Conservation (phyloP, 2,888 invertebrate genomes). For the Hoplodrina blanda region DNA sequence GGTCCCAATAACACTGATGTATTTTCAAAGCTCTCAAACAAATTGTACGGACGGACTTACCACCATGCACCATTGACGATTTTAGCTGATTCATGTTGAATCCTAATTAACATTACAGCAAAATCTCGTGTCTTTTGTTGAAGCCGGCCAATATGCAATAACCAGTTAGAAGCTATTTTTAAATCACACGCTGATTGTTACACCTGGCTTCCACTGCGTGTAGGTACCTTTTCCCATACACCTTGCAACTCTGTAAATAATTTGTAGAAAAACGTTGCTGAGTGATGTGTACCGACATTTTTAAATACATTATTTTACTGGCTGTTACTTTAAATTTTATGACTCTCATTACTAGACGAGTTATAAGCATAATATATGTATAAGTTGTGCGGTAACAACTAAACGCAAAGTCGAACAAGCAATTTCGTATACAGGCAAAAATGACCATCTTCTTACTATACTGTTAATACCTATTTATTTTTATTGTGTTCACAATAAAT, state of each 20-base stretch:
- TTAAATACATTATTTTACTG: slow-evolving; percentile 26
- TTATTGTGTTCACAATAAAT: too few species aligned
- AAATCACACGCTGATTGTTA: slow-evolving; percentile 36
- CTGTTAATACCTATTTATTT: too few species aligned
- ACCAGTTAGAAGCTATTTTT: slow-evolving; percentile 53
- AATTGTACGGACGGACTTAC: slow-evolving; percentile 32
- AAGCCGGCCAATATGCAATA: slow-evolving; percentile 5
- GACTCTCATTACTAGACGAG: not conserved
- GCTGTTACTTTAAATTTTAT: not conserved
- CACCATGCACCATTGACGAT: slow-evolving; percentile 46
- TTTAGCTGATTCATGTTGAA: slow-evolving; percentile 44
- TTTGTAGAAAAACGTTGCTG: slow-evolving; percentile 19
- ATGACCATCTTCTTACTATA: too few species aligned
- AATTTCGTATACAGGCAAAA: too few species aligned
- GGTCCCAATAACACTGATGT: slow-evolving; percentile 24
- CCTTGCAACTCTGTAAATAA: slow-evolving; percentile 40
- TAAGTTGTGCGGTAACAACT: too few species aligned
- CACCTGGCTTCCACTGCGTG: slow-evolving; percentile 33
- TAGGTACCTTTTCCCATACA: slow-evolving; percentile 15
- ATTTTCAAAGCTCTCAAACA: slow-evolving; percentile 42
- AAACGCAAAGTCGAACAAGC: too few species aligned
- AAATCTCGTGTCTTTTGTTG: slow-evolving; percentile 32
- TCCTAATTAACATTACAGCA: slow-evolving; percentile 19
- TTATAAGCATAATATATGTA: not conserved
- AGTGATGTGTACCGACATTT: not conserved